Percentiles rank a stretch among this genome's conserved stretches.
Evolutionary conservation across 2,888 invertebrate species (phyloP).

Genomic region (Myopa testacea): DNA sequence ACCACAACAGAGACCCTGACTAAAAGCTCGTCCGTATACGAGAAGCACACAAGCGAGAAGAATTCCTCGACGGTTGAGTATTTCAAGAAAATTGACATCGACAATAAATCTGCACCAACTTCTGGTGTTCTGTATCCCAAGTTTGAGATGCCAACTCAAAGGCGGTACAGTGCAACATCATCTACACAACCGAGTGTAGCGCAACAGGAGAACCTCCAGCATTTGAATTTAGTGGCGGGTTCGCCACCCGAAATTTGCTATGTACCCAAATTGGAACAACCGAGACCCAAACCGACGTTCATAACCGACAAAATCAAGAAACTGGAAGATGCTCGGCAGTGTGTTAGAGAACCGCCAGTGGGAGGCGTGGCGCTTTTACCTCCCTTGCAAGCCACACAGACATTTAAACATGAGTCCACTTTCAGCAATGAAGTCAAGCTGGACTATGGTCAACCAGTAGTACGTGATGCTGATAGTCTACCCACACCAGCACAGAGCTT

Average conservation of each 20-base stretch:
- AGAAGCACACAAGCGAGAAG: slow-evolving; percentile 72
- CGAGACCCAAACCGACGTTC: slow-evolving; percentile 66
- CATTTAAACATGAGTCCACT: slow-evolving; percentile 57
- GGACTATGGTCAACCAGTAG: slow-evolving; percentile 64
- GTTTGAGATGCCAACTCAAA: slow-evolving; percentile 41
- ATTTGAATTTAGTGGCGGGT: slow-evolving; percentile 74
- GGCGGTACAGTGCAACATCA: slow-evolving; percentile 47
- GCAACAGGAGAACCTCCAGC: slow-evolving; percentile 60
- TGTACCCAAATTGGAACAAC: slow-evolving; percentile 70
- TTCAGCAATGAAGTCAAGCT: slow-evolving; percentile 60
- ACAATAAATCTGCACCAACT: slow-evolving; percentile 52
- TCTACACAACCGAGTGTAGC: slow-evolving; percentile 42
- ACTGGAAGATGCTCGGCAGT: slow-evolving; percentile 72
- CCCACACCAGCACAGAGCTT: slow-evolving; percentile 59
- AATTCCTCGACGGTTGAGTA: slow-evolving; percentile 76
- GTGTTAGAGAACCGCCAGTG: slow-evolving; percentile 71
- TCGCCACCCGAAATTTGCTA: slow-evolving; percentile 79
- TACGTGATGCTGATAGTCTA: slow-evolving; percentile 64
- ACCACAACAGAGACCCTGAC: slow-evolving; percentile 41
- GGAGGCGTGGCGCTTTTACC: slow-evolving; percentile 72
- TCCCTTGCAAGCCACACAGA: slow-evolving; percentile 44
- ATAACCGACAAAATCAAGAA: slow-evolving; percentile 73
- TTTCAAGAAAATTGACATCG: slow-evolving; percentile 73
- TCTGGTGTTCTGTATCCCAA: not conserved
- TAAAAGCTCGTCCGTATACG: slow-evolving; percentile 55